Evolutionary conservation across 2,888 invertebrate genomes (phyloP), one percentile per base, ranked within the genome.

Genomic region (Mythimna albipuncta): DNA sequence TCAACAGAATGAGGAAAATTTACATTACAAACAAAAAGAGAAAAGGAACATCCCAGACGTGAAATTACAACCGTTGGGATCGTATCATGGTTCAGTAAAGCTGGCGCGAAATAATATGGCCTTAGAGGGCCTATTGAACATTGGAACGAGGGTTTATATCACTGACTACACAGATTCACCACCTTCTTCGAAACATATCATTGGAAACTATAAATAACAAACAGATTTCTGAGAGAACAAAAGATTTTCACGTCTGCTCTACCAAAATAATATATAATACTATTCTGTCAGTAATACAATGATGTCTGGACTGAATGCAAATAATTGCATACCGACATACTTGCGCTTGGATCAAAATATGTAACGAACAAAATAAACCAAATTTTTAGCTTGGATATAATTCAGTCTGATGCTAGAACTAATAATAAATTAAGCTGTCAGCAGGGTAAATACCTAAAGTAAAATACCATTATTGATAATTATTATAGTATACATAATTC

Each of bases 1-100:
- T 88, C 86, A 88, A 89, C 82, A 87, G 88, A 89, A 90, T 88
- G 89, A 91, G 89, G 89, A 88, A 91, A 93, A 93, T 93, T 93
- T 93, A 92, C 93, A 93, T 93, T 90, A 91, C 92, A 92, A 93
- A 92, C 90, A 92, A 89, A 91, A 90, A 90, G 86, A 88, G 90
- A 91, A 84, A 91, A 89, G 88, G 88, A 90, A 87, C 87, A 90
- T 90, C 86, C 89, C 89, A 90, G 88, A 91, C 89, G 90, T 91
- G 88, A 92, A 93, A 93, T 93, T 92, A 91, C 90, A 91, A 87
- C 86, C 86, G 87, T 88, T 85, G 86, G 88, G 88, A 91, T 89
- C 87, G 87, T 82, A 86, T 85, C 84, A 82, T 86, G 87, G 84
- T 85, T 89, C 81, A 83, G 85, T 83, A 72, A 82, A 86, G 84